Evolutionary conservation across 2,113 vertebrate genomes (phyloP).

Genomic region (Oreochromis aureus): DNA sequence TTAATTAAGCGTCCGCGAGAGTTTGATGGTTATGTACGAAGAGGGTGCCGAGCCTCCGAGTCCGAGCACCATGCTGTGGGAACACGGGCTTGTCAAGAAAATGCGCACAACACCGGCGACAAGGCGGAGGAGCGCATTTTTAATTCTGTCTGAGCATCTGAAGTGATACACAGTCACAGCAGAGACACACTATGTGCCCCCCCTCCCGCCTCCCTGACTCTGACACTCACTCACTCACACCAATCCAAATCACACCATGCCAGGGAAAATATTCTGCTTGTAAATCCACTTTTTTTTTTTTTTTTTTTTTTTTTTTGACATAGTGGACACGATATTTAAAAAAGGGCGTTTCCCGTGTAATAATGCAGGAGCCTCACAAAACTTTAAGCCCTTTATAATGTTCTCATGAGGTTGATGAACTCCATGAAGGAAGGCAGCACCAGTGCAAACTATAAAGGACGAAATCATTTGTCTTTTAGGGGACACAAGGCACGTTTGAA

Average conservation of each 20-base stretch:
- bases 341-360: neutral
- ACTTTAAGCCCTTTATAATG: neutral
- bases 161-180: conserved; percentile 53
- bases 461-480: neutral
- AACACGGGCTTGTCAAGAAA: conserved; percentile 15
- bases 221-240: conserved; percentile 11
- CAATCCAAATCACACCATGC: neutral
- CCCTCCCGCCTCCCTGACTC: conserved; percentile 6
- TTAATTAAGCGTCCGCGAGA: conserved; percentile 30
- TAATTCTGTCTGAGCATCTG: conserved; percentile 53
- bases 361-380: neutral
- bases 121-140: conserved; percentile 60
- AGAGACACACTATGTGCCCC: neutral
- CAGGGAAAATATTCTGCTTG: neutral
- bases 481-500: neutral
- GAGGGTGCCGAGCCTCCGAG: conserved; percentile 3
- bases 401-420: neutral
- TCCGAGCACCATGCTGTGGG: conserved; percentile 46
- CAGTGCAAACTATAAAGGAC: neutral
- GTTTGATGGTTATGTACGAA: neutral
- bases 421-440: neutral
- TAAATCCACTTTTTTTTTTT: neutral
- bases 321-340: neutral
- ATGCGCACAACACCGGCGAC: conserved; percentile 47
- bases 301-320: neutral